phyloP scores from a whole-genome alignment of 2,113 vertebrate species.

The Vidua chalybeata region DNA sequence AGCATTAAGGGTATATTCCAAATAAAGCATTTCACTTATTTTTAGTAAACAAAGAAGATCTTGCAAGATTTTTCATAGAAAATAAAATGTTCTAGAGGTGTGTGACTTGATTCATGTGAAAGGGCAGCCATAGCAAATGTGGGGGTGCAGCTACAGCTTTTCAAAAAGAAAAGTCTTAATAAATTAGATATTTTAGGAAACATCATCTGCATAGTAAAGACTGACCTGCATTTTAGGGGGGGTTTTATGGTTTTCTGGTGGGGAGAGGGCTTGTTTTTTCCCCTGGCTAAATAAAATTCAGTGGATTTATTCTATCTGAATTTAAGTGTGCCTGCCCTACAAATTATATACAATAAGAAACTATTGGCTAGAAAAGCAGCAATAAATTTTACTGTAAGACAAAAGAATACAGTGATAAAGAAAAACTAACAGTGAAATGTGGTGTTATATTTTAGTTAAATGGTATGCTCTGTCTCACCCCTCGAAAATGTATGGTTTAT shows the following conservation, averaged over 20 bases:
- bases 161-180: neutral
- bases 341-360: neutral
- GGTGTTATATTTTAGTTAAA: no score
- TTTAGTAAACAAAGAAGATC: neutral
- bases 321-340: neutral
- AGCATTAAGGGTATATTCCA: neutral
- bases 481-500: no score
- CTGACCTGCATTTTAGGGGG: fast-evolving
- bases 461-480: no score
- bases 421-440: neutral
- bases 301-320: neutral
- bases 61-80: neutral
- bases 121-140: neutral
- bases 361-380: neutral
- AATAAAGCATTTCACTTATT: neutral
- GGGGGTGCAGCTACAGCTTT: neutral
- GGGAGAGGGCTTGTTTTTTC: fast-evolving
- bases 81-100: neutral
- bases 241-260: fast-evolving
- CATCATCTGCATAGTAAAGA: neutral
- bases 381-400: neutral
- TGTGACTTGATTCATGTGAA: neutral
- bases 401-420: neutral
- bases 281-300: neutral
- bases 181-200: neutral